These are phyloP conservation scores for Poeciliopsis infans DNA, from an alignment of 2,797 vertebrate genomes.

Conservation along the genomic window DNA sequence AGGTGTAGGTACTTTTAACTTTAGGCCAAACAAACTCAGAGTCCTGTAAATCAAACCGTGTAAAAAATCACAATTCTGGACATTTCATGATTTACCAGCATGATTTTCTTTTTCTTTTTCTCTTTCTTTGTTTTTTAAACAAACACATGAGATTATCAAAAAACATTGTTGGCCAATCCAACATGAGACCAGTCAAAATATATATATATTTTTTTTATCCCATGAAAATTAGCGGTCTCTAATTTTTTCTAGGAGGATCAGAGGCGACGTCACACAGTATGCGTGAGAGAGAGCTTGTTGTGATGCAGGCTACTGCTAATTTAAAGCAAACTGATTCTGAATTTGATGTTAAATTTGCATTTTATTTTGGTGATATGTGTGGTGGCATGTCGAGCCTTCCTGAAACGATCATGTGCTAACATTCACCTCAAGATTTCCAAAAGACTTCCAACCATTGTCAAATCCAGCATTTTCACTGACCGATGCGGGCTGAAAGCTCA, in stretches of 20 bases:
- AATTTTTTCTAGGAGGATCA: neutral
- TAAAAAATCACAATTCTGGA: neutral
- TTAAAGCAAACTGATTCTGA: neutral
- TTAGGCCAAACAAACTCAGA: neutral
- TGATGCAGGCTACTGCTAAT: neutral
- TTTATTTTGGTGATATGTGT: neutral
- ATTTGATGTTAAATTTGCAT: neutral
- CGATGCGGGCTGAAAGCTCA: neutral
- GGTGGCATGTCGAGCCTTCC: neutral
- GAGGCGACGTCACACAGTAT: neutral
- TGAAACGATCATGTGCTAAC: neutral
- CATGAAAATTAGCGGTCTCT: neutral
- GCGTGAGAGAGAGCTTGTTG: neutral
- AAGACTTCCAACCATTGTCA: neutral
- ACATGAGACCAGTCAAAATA: neutral
- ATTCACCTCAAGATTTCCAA: neutral
- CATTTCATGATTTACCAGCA: neutral
- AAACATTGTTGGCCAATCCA: neutral
- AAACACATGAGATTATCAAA: neutral
- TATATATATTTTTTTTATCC: neutral
- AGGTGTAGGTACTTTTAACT: neutral
- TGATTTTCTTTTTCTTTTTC: neutral
- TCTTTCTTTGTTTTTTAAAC: neutral
- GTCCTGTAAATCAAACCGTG: neutral
- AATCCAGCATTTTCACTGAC: neutral